Conservation (phyloP, 2,113 vertebrate genomes). For the Ascaphus truei region DNA sequence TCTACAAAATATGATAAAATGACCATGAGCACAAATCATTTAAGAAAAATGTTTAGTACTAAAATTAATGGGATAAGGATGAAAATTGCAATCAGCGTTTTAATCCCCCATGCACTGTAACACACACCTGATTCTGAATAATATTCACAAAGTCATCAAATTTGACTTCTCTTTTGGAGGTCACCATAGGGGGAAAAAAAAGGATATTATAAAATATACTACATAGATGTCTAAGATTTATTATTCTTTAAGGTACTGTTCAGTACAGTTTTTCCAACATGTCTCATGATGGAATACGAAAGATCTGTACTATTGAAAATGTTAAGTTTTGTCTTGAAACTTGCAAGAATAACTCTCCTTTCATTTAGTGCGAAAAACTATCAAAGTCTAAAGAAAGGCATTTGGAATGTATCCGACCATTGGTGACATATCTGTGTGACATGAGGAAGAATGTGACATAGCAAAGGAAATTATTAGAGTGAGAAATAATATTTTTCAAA, state of each 20-base stretch:
- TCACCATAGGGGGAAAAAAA: slow-evolving; percentile 5
- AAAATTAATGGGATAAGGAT: not conserved
- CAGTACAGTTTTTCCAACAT: slow-evolving; percentile 31
- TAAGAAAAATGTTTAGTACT: too few species aligned
- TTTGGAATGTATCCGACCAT: too few species aligned
- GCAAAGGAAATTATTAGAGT: not conserved
- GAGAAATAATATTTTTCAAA: not conserved
- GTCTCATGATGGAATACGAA: slow-evolving; percentile 31
- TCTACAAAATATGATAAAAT: too few species aligned
- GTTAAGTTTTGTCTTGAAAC: slow-evolving; percentile 6
- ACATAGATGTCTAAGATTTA: slow-evolving; percentile 33
- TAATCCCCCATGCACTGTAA: slow-evolving; percentile 10
- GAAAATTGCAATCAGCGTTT: slow-evolving; percentile 24
- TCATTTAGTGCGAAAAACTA: not conserved
- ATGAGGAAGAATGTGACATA: not conserved
- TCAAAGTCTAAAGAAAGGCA: not conserved
- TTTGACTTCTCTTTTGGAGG: slow-evolving; percentile 23
- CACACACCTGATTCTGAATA: slow-evolving; percentile 23
- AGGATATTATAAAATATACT: slow-evolving; percentile 10
- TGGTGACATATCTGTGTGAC: not conserved
- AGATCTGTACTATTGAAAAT: slow-evolving; percentile 21
- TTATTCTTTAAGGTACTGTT: slow-evolving; percentile 33
- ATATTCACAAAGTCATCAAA: slow-evolving; percentile 30
- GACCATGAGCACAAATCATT: too few species aligned
- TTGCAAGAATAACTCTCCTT: slow-evolving; percentile 12